Conservation (phyloP, 2,797 vertebrate genomes). For the Manis javanica region DNA sequence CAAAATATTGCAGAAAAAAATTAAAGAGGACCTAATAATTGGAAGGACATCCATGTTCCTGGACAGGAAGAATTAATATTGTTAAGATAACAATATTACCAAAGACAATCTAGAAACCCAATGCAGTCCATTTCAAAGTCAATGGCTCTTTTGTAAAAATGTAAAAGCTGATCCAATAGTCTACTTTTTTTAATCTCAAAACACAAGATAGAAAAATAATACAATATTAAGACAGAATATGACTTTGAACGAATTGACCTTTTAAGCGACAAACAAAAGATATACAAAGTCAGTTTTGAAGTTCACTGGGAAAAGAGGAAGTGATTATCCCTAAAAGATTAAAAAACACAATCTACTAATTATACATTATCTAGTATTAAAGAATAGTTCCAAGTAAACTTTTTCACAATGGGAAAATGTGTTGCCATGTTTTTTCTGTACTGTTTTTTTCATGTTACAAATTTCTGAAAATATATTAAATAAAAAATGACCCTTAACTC, state of each 20-base stretch:
- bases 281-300: not conserved
- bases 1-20: not conserved
- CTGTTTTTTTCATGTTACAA: not conserved
- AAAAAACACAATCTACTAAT: not conserved
- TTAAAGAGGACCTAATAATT: not conserved
- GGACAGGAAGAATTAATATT: not conserved
- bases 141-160: not conserved
- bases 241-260: not conserved
- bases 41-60: not conserved
- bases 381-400: not conserved
- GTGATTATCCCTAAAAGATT: not conserved
- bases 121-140: not conserved
- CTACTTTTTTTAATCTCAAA: not conserved
- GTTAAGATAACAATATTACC: not conserved
- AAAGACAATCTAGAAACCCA: not conserved
- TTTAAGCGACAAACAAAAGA: constrained; percentile 13
- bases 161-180: not conserved
- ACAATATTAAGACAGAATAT: constrained; percentile 5
- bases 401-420: not conserved
- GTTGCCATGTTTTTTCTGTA: not conserved
- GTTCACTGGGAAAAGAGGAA: not conserved
- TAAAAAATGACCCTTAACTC: not conserved
- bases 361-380: not conserved
- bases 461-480: not conserved
- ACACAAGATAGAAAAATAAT: not conserved